These are phyloP conservation scores for Passerina amoena DNA, from an alignment of 2,113 vertebrate genomes.

Conservation along the genomic window DNA sequence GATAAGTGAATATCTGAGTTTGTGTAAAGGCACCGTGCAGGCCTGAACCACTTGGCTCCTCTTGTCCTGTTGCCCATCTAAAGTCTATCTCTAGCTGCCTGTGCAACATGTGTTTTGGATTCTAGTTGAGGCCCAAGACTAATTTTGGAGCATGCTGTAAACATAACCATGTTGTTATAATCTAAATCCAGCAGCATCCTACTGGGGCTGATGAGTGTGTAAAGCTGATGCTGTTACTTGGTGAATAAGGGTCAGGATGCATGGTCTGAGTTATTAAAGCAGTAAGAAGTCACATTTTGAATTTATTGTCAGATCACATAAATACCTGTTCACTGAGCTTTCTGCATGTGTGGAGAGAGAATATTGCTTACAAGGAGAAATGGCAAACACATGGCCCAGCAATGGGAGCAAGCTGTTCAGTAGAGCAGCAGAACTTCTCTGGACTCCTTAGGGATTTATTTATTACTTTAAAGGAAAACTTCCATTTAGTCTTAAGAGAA, in stretches of 20 bases:
- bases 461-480: neutral
- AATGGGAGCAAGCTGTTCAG: neutral
- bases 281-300: neutral
- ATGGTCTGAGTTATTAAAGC: neutral
- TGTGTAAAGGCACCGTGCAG: neutral
- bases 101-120: neutral
- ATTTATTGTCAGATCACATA: neutral
- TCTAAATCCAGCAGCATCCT: neutral
- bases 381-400: neutral
- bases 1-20: neutral
- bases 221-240: neutral
- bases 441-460: neutral
- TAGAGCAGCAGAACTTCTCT: neutral
- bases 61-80: neutral
- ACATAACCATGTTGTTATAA: neutral
- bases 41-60: neutral
- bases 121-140: neutral
- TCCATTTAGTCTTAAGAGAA: neutral
- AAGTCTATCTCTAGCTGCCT: neutral
- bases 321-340: neutral
- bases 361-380: neutral
- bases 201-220: accelerated
- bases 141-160: neutral
- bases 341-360: neutral
- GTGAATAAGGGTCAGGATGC: neutral